Evolutionary conservation across 1,140 invertebrate species (phyloP), one percentile per base, ranked within the genome.

Genomic region (Theocolax elegans): DNA sequence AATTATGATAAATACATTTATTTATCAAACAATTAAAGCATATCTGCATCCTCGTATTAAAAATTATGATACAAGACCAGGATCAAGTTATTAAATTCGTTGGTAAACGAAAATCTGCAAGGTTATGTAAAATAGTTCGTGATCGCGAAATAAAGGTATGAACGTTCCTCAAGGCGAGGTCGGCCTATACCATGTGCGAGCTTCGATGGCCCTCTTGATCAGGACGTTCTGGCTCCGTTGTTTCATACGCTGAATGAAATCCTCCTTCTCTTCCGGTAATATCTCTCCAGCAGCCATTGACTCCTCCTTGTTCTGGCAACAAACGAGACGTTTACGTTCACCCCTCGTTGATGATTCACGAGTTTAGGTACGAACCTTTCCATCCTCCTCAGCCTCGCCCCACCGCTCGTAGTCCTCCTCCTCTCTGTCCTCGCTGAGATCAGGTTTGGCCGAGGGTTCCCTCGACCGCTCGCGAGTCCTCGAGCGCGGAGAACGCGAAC

Each of bases 381-480:
- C 80, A 25, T 78, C 62, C 35, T 76, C 79, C 38, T 74, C 77
- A 38, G 74, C 72, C 53, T 79, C 79, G 64, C 79, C 81, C 83
- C 84, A 86, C n/a, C n/a, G n/a, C 19, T 71, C 65, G 35, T 6
- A 6, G 4, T 56, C n/a, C 63, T 74, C 44, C 91, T 76, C 92
- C 90, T 77, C 91, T 91, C 69, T 91, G 81, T 38, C 56, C 46
- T 56, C 40, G 59, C 91, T 91, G 62, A 90, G 90, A 35, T 35
- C 31, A 35, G 4, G 31, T 35, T 4, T 6, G 10, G 31, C 31
- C 10, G 31, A 35, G 4, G 48, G 63, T 1, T 25, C 58, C 85
- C 86, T 67, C 89, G 81, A 48, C 91, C 90, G 17, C 88, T 90
- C 91, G n/a, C 88, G 86, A 56, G 89, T 90, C 3, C 91, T 87